Conservation (phyloP, 2,797 vertebrate genomes). For the Pipistrellus nathusii region DNA sequence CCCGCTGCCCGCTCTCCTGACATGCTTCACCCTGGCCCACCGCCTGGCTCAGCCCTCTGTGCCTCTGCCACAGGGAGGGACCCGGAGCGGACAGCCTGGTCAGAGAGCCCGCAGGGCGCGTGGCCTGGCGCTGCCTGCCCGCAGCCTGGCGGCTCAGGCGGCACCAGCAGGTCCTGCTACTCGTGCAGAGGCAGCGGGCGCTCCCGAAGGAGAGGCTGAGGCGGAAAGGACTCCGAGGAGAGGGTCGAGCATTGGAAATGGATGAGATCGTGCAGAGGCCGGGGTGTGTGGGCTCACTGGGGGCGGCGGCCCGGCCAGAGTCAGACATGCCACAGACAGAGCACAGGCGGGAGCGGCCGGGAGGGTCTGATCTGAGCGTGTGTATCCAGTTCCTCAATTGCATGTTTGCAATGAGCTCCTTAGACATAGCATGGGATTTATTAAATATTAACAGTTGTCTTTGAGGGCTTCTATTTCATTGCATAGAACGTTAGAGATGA, state of each 20-base stretch:
- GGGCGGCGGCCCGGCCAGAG: constrained; percentile 92
- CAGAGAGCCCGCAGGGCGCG: background rate
- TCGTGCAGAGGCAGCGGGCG: constrained; percentile 91
- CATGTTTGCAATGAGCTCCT: constrained; percentile 90
- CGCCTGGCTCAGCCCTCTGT: constrained; percentile 9
- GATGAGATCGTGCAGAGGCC: constrained; percentile 95
- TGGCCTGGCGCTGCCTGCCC: background rate
- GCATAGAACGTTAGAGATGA: constrained; percentile 99
- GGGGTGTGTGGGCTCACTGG: constrained; percentile 98
- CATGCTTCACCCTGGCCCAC: background rate
- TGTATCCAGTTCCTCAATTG: constrained; percentile 89
- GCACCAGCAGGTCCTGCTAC: constrained; percentile 81
- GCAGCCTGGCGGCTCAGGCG: background rate
- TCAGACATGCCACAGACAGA: constrained; percentile 97
- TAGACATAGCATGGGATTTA: constrained; percentile 91
- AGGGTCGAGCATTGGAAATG: constrained; percentile 91
- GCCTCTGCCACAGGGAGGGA: background rate
- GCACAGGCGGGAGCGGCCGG: constrained; percentile 86
- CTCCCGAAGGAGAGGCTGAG: constrained; percentile 87
- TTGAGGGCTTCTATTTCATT: constrained; percentile 93
- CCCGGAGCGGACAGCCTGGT: background rate
- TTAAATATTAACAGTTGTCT: constrained; percentile 92
- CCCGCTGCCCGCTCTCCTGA: background rate
- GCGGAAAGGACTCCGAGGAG: constrained; percentile 87
- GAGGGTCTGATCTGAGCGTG: constrained; percentile 89